These are phyloP conservation scores for Pharmacophagus antenor DNA, from an alignment of 2,888 invertebrate genomes.

Conservation along the genomic window DNA sequence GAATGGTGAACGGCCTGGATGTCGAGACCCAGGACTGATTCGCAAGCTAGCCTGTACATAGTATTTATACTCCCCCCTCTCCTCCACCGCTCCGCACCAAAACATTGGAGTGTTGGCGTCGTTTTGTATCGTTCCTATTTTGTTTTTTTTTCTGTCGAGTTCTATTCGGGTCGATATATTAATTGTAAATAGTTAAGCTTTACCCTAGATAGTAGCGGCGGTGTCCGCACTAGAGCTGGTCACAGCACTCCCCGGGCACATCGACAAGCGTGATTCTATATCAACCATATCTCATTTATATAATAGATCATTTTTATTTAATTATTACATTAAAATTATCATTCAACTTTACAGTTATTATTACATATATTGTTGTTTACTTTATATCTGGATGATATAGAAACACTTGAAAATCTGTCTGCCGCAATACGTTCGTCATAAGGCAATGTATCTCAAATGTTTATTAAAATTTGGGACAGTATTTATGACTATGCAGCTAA, in stretches of 20 bases:
- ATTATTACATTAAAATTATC: background rate
- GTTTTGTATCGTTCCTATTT: slow-evolving; percentile 81
- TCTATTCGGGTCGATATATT: slow-evolving; percentile 74
- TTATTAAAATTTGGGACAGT: background rate
- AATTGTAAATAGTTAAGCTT: slow-evolving; percentile 77
- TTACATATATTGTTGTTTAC: background rate
- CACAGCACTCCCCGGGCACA: slow-evolving; percentile 35
- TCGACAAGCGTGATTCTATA: slow-evolving; percentile 35
- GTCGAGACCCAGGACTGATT: slow-evolving; percentile 85
- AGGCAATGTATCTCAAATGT: background rate
- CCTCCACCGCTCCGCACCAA: slow-evolving; percentile 35
- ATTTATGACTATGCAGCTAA: background rate
- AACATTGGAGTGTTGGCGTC: slow-evolving; percentile 49
- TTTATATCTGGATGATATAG: slow-evolving; percentile 18
- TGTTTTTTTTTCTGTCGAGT: slow-evolving; percentile 72
- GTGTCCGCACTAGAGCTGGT: slow-evolving; percentile 33
- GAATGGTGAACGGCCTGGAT: slow-evolving; percentile 97
- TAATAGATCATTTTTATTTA: background rate
- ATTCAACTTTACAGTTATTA: background rate
- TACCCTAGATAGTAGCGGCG: slow-evolving; percentile 51
- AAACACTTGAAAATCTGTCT: slow-evolving; percentile 30
- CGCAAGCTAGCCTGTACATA: slow-evolving; percentile 64
- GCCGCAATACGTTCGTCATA: slow-evolving; percentile 3
- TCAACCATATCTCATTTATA: slow-evolving; percentile 28
- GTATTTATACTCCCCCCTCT: slow-evolving; percentile 65